Conservation (phyloP, 2,797 vertebrate species). For the Diceros bicornis region DNA sequence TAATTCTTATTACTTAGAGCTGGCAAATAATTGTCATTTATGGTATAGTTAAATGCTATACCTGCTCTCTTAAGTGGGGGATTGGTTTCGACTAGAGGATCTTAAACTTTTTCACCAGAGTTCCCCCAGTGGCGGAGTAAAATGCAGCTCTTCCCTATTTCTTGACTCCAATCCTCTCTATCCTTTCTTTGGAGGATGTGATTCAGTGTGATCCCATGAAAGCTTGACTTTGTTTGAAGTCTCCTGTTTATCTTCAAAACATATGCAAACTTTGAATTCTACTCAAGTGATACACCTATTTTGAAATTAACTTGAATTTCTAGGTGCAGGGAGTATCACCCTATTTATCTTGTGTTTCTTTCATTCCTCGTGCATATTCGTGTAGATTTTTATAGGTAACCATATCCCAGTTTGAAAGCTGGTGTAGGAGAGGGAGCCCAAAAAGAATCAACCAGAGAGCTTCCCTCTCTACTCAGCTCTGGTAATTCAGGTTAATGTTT, state of each 20-base stretch:
- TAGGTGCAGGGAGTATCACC: background rate
- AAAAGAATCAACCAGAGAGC: background rate
- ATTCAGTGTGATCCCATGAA: background rate
- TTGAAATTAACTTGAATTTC: conserved; percentile 26
- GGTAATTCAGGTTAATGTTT: conserved; percentile 30
- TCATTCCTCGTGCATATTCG: background rate
- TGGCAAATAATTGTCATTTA: background rate
- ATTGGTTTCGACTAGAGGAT: background rate
- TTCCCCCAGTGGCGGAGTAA: background rate
- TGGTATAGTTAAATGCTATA: background rate
- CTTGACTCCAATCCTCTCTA: background rate
- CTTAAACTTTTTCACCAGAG: background rate
- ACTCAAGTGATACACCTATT: background rate
- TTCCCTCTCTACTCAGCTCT: conserved; percentile 1
- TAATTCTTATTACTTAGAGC: background rate
- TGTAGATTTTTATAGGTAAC: background rate
- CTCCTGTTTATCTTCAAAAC: background rate
- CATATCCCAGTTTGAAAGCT: background rate
- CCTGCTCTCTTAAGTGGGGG: background rate
- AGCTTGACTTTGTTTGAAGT: background rate
- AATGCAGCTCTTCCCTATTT: background rate
- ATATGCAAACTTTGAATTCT: background rate
- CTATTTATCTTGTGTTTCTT: background rate
- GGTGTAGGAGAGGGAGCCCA: background rate
- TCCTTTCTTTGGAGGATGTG: background rate